A percentile compares a stretch with the other conserved stretches of the same genome.
Evolutionary conservation across 2,888 invertebrate genomes (phyloP).

Genomic region (Orthonychiurus folsomi): DNA sequence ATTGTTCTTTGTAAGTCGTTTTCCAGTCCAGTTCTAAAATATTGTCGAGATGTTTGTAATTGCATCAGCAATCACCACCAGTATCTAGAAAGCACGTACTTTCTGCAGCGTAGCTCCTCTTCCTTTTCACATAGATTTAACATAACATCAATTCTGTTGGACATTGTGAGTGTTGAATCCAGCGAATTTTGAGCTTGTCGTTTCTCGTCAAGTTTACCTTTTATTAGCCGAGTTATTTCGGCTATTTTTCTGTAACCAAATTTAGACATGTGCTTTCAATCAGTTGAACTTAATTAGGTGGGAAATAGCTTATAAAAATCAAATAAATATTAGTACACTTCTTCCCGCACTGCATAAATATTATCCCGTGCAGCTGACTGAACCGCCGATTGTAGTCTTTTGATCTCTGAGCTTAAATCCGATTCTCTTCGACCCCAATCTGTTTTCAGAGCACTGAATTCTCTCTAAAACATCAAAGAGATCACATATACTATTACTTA

Average conservation of each 20-base stretch:
- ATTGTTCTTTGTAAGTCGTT: conserved; percentile 14
- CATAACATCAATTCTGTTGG: background rate
- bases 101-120: background rate
- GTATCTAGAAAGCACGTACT: background rate
- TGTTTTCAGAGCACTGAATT: background rate
- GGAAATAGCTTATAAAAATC: background rate
- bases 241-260: background rate
- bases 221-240: background rate
- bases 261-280: background rate
- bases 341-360: background rate
- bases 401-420: background rate
- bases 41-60: background rate
- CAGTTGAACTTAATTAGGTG: background rate
- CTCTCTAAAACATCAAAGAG: background rate
- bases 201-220: background rate
- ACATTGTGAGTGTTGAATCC: background rate
- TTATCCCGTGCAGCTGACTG: background rate
- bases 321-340: too few relatives aligned
- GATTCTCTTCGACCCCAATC: background rate
- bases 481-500: too few relatives aligned
- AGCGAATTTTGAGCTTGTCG: background rate
- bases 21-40: conserved; percentile 5
- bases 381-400: background rate
- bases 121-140: background rate
- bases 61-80: background rate